Base-by-base conservation (phyloP, 2,797 vertebrate genomes). In the Alectoris magna region DNA sequence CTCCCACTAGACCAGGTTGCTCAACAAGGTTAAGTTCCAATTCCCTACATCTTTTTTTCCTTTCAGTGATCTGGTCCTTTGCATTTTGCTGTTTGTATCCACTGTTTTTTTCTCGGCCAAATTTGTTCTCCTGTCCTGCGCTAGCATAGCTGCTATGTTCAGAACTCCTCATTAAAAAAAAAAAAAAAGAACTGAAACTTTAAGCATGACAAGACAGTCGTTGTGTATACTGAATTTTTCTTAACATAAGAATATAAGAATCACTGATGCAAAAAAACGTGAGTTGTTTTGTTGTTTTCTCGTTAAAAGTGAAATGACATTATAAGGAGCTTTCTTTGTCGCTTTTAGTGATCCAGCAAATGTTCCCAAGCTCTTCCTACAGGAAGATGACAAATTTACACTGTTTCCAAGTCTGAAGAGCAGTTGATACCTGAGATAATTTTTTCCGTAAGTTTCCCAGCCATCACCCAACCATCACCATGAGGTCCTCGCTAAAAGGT, bases 161-260 rank as follows among this genome's bases (percentile, higher is more conserved):
- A 80, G 39, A 91, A 49, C 14, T 39, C 19, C 31, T 71, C 7
- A 46, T 17, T 43, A 84, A 82, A 41, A 46, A 79, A 63, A 73
- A 43, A 92, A 73, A 59, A 82, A 63, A 73, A 72, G 46, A 91
- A 70, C 62, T 58, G 88, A 95, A 96, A 95, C 43, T n/a, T 73
- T 63, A 80, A 76, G 73, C 31, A 46, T 46, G 41, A 62, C 44
- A 70, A 78, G 82, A 63, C 39, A 58, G 48, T 60, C 0, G 31
- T 59, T 84, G 74, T 38, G 6, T 55, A 38, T 58, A 38, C 29
- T 68, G 31, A 59, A n/a, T 88, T 91, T 74, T 77, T 39, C 58
- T 46, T 58, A 12, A 82, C 67, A 59, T 67, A 62, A 73, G 84
- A 81, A 44, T 36, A 59, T 67, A 62, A 73, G 84, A 81, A 44